phyloP scores from a whole-genome alignment of 2,113 vertebrate species.

The Oceanodroma tethys region DNA sequence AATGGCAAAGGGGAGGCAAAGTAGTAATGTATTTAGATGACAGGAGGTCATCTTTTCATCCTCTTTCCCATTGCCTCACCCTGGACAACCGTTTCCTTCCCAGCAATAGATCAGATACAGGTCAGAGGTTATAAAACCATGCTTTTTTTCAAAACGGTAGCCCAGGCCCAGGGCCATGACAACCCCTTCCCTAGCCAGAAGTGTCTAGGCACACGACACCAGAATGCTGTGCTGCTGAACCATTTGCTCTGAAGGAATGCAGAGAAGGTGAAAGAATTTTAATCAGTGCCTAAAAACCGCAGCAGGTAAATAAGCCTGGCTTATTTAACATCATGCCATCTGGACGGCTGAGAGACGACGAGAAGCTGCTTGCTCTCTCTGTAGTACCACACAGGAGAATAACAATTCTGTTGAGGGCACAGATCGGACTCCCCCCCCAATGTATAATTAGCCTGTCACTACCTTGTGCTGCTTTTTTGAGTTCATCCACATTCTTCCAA shows the following conservation, averaged over 20 bases:
- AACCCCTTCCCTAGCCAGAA: not conserved
- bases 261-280: not conserved
- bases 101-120: not conserved
- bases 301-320: not conserved
- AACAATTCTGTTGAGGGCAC: not conserved
- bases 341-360: fast-evolving
- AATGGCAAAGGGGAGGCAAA: not conserved
- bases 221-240: not conserved
- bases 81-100: not conserved
- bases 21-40: not conserved
- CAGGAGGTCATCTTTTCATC: not conserved
- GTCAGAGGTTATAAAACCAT: not conserved
- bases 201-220: not conserved
- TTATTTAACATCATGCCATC: not conserved
- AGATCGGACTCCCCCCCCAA: not conserved
- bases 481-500: not conserved
- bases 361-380: not conserved
- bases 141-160: not conserved
- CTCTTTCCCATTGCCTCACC: not conserved
- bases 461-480: not conserved
- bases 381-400: not conserved
- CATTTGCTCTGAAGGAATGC: not conserved
- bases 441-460: not conserved
- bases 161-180: not conserved
- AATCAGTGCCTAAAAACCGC: not conserved